These are phyloP conservation scores for Stenodema calcarata DNA, from an alignment of 2,888 invertebrate species.

Conservation along the genomic window DNA sequence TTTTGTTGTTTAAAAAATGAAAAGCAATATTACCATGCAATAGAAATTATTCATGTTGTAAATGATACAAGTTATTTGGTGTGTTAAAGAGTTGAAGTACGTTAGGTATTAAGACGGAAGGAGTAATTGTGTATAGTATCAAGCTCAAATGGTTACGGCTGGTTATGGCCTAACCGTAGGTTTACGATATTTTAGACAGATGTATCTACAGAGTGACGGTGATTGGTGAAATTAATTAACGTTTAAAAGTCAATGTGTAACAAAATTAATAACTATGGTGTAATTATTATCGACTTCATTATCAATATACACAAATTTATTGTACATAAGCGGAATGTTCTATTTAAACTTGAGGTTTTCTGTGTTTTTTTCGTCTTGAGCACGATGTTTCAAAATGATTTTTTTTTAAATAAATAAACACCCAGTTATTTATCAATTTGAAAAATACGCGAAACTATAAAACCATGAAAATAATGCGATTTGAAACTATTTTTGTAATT, in stretches of 20 bases:
- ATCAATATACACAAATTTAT: not conserved
- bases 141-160: not conserved
- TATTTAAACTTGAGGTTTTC: not conserved
- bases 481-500: constrained; percentile 15
- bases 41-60: constrained; percentile 11
- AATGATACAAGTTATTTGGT: not conserved
- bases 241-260: not conserved
- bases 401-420: not conserved
- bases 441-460: not conserved
- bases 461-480: not conserved
- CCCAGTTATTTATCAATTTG: not conserved
- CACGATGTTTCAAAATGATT: not conserved
- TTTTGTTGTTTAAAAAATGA: not conserved
- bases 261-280: not conserved
- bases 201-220: not conserved
- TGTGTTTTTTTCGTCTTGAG: not conserved
- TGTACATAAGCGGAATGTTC: not conserved
- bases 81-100: not conserved
- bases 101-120: not conserved
- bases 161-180: not conserved
- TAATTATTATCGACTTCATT: not conserved
- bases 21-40: constrained; percentile 43
- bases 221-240: not conserved
- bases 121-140: not conserved
- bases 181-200: not conserved